Base-by-base conservation (phyloP, 2,797 vertebrate species). In the Lateolabrax maculatus region DNA sequence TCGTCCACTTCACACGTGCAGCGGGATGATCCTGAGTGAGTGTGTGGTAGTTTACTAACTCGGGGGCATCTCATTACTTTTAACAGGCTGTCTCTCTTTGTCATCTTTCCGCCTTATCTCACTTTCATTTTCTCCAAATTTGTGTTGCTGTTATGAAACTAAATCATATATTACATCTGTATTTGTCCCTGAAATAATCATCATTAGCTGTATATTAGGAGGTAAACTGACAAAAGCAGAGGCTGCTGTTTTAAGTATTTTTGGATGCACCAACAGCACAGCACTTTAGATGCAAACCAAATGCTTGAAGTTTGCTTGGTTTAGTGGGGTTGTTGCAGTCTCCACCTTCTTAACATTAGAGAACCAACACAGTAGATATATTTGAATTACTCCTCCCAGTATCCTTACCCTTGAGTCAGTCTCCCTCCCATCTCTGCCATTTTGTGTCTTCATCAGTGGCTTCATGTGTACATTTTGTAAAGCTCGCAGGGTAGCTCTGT, bases 21-120 rank as follows among this genome's bases (percentile, higher is more conserved):
- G 65, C 70, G 15, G 49, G 53, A 77, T 67, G 21, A 62, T 64
- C n/a, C 65, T 64, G 75, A 84, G 77, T 85, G 80, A 85, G 86
- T 75, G 69, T 27, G 43, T 75, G 37, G 9, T 81, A 25, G 39
- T 71, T 80, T 65, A 64, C 52, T 58, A 13, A 71, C 29, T 73
- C 9, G 0, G 4, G 34, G 71, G 63, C 68, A 76, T 84, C 71
- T 88, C 55, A 73, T 65, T 72, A 56, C 73, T 53, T 64, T 58
- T 5, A 70, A 67, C 39, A 74, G 15, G 29, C 70, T 27, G 8
- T 44, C 51, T 75, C 27, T 64, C 15, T 41, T 64, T 64, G 25
- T 77, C 6, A 31, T 43, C 53, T 66, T 49, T 49, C 18, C 1
- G 1, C 41, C 3, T 61, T 5, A 16, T 31, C 34, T 57, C 29